Evolutionary conservation across 2,888 invertebrate genomes (phyloP).

Genomic region (Caenorhabditis macrosperma): DNA sequence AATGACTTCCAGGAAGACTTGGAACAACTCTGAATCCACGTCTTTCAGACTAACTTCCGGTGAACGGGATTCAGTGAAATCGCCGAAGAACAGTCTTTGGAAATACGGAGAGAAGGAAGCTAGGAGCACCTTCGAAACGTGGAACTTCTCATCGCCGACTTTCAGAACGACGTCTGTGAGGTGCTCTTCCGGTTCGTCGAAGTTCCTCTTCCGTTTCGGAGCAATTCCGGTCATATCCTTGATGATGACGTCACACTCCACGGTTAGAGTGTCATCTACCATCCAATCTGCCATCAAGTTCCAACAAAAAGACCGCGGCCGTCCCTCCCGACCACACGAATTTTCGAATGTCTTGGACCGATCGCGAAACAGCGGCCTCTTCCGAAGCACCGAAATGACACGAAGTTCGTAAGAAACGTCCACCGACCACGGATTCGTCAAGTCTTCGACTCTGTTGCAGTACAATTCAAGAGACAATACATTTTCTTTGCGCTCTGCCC

Average conservation of each 20-base stretch:
- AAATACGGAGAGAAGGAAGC: background rate
- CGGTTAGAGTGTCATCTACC: no score
- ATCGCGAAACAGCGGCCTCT: no score
- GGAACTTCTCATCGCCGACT: background rate
- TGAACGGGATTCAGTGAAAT: background rate
- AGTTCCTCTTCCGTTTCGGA: background rate
- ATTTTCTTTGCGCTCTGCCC: no score
- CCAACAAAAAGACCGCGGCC: no score
- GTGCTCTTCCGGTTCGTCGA: background rate
- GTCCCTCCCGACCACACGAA: no score
- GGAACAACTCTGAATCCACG: background rate
- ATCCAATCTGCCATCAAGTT: no score
- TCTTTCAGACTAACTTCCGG: background rate
- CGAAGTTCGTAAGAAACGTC: background rate
- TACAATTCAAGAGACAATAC: no score
- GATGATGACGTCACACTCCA: background rate
- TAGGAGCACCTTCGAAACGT: constrained; percentile 1
- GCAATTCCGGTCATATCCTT: background rate
- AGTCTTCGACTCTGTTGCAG: background rate
- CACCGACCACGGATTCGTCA: background rate
- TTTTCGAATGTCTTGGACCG: no score
- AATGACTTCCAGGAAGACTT: background rate
- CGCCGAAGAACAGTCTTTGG: background rate
- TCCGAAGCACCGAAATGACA: background rate
- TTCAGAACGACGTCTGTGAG: constrained; percentile 2